Conservation (phyloP, 1,140 invertebrate genomes). For the Sminthurides bifidus region DNA sequence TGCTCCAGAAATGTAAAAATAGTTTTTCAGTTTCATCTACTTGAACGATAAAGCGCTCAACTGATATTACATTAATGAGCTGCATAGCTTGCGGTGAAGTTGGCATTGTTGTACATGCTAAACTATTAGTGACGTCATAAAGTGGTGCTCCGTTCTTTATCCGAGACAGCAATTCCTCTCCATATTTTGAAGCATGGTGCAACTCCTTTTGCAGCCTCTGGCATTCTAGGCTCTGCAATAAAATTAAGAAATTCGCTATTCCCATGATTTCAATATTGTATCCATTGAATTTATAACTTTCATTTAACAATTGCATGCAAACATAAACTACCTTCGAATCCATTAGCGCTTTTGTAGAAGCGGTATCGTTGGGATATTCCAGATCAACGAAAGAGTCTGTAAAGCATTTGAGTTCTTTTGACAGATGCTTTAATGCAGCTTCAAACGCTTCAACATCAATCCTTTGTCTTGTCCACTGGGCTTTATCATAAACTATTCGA, state of each 20-base stretch:
- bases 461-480: conserved; percentile 92
- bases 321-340: conserved; percentile 45
- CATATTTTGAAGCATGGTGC: conserved; percentile 63
- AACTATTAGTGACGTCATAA: background rate
- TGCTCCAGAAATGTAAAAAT: conserved; percentile 86
- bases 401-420: conserved; percentile 66
- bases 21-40: conserved; percentile 87
- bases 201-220: conserved; percentile 64
- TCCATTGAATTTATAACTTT: conserved; percentile 2
- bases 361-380: conserved; percentile 72
- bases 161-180: conserved; percentile 63
- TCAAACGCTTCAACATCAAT: conserved; percentile 93
- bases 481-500: conserved; percentile 74
- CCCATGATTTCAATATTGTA: conserved; percentile 1
- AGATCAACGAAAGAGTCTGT: conserved; percentile 63
- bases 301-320: conserved; percentile 3
- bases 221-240: conserved; percentile 41
- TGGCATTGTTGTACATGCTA: conserved; percentile 1
- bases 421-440: conserved; percentile 73
- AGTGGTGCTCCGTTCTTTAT: conserved; percentile 20
- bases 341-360: conserved; percentile 55
- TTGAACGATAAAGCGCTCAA: conserved; percentile 85
- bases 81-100: conserved; percentile 30
- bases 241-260: background rate
- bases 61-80: conserved; percentile 78